Evolutionary conservation across 2,797 vertebrate genomes (phyloP).

Genomic region (Falco concolor): DNA sequence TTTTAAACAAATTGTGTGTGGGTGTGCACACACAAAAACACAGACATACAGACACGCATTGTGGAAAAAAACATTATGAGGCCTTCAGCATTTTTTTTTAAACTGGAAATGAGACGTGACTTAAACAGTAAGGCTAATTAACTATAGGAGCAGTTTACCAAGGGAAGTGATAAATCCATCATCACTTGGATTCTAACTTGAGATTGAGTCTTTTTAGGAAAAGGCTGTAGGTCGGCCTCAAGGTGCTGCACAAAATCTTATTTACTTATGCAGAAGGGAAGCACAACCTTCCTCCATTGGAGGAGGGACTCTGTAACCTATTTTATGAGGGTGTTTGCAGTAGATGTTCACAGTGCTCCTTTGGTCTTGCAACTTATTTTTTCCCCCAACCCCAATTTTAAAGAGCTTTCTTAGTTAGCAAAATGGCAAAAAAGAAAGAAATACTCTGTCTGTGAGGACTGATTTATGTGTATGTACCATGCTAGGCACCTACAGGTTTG

Average conservation of each 20-base stretch:
- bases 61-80: background rate
- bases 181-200: background rate
- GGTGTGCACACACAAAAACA: background rate
- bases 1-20: background rate
- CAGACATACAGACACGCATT: background rate
- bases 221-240: background rate
- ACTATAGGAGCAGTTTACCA: constrained; percentile 29
- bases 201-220: background rate
- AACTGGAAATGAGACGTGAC: constrained; percentile 48
- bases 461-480: rapidly evolving
- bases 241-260: background rate
- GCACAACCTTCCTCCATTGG: background rate
- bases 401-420: background rate
- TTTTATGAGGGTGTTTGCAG: background rate
- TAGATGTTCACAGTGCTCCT: background rate
- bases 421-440: background rate
- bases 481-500: rapidly evolving
- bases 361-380: background rate
- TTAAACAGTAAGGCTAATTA: constrained; percentile 56
- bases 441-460: background rate
- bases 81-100: background rate
- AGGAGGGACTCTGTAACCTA: background rate
- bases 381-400: background rate
- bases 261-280: background rate
- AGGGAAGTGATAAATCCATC: constrained; percentile 57